A percentile compares a stretch with the other conserved stretches of the same genome.
These are phyloP conservation scores for Anisognathus igniventris DNA, from an alignment of 2,797 vertebrate species.

Conservation along the genomic window DNA sequence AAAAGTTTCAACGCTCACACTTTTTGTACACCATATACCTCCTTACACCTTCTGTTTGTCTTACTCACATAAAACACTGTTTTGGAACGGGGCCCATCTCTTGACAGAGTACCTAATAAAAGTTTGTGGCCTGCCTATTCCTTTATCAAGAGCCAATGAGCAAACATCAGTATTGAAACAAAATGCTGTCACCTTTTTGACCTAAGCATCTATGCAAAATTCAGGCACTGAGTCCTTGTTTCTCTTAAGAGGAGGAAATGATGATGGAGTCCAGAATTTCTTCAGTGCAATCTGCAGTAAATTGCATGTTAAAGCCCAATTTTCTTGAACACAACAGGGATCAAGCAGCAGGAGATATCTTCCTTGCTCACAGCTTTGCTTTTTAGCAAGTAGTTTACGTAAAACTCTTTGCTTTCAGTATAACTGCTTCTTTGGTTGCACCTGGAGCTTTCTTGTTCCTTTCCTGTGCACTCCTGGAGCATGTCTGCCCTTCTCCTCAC, in stretches of 20 bases:
- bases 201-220: background rate
- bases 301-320: background rate
- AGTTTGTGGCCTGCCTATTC: background rate
- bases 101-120: background rate
- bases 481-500: background rate
- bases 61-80: background rate
- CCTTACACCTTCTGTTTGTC: background rate
- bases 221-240: background rate
- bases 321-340: conserved; percentile 12
- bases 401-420: background rate
- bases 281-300: background rate
- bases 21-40: background rate
- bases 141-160: background rate
- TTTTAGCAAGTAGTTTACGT: background rate
- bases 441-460: background rate
- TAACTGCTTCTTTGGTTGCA: background rate
- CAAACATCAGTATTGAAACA: background rate
- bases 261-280: background rate
- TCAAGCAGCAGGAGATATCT: background rate
- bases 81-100: background rate
- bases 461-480: background rate
- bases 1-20: background rate
- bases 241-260: background rate
- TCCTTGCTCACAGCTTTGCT: background rate
- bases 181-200: background rate